These are phyloP conservation scores for Pardosa pseudoannulata DNA, from an alignment of 2,888 invertebrate genomes.

Conservation along the genomic window DNA sequence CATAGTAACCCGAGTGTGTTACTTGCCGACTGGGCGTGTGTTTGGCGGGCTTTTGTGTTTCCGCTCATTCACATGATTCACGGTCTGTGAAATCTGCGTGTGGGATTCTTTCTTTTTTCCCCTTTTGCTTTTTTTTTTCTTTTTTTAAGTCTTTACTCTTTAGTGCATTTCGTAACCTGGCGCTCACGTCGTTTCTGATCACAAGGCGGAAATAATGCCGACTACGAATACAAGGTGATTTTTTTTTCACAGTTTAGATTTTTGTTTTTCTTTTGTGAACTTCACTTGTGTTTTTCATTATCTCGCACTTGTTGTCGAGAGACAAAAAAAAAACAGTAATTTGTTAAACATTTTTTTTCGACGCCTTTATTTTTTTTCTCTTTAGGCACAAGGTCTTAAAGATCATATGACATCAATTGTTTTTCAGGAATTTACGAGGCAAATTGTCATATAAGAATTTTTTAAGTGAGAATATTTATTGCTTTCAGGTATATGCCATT, in stretches of 20 bases:
- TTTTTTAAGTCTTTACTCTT: neutral
- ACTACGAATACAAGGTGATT: neutral
- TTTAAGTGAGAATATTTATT: no score
- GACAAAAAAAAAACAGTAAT: no score
- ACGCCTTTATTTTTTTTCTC: no score
- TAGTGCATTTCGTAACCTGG: neutral
- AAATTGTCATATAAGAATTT: no score
- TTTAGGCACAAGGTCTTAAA: no score
- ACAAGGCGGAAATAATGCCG: neutral
- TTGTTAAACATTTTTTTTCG: no score
- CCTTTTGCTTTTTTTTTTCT: no score
- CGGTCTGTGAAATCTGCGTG: constrained; percentile 12
- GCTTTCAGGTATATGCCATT: no score
- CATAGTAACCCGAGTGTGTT: neutral
- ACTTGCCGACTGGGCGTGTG: neutral
- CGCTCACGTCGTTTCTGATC: neutral
- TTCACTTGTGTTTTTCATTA: neutral
- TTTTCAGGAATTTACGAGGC: no score
- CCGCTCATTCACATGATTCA: constrained; percentile 1
- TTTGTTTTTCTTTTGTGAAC: neutral
- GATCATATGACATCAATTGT: no score
- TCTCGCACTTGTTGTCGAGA: no score
- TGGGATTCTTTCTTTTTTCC: neutral
- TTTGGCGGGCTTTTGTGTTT: constrained; percentile 13
- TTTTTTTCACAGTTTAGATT: no score